A percentile compares a stretch with the other conserved stretches of the same genome.
phyloP scores from a whole-genome alignment of 2,888 invertebrate genomes.

The Tenthredo notha region DNA sequence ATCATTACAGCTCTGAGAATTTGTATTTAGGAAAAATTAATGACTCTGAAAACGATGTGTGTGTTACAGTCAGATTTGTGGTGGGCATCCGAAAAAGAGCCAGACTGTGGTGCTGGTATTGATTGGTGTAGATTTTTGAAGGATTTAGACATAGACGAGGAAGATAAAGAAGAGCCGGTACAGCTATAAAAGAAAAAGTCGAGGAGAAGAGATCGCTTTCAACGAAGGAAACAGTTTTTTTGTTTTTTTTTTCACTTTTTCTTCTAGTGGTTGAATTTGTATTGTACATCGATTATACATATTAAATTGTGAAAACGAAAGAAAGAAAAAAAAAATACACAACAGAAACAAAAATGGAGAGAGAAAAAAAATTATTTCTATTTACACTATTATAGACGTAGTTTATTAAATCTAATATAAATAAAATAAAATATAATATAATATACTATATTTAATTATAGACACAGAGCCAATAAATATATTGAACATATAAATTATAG shows the following conservation, averaged over 20 bases:
- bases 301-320: neutral
- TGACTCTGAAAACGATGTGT: slow-evolving; percentile 1
- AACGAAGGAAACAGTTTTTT: neutral
- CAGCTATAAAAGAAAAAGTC: neutral
- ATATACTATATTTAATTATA: slow-evolving; percentile 24
- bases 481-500: slow-evolving; percentile 47
- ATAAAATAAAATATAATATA: slow-evolving; percentile 36
- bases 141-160: slow-evolving; percentile 77
- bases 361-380: slow-evolving; percentile 6
- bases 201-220: neutral
- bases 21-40: neutral
- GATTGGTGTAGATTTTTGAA: slow-evolving; percentile 80
- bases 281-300: slow-evolving; percentile 30
- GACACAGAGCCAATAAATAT: slow-evolving; percentile 53
- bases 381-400: slow-evolving; percentile 34
- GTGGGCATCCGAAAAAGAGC: slow-evolving; percentile 78
- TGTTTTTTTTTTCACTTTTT: neutral
- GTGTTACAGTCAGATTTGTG: slow-evolving; percentile 77
- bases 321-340: neutral
- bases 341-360: neutral
- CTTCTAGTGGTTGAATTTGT: neutral
- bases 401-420: slow-evolving; percentile 29
- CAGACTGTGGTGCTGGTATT: slow-evolving; percentile 76
- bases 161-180: slow-evolving; percentile 55
- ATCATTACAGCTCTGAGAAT: neutral